phyloP scores from a whole-genome alignment of 2,888 invertebrate species.

The Digitonthophagus gazella region DNA sequence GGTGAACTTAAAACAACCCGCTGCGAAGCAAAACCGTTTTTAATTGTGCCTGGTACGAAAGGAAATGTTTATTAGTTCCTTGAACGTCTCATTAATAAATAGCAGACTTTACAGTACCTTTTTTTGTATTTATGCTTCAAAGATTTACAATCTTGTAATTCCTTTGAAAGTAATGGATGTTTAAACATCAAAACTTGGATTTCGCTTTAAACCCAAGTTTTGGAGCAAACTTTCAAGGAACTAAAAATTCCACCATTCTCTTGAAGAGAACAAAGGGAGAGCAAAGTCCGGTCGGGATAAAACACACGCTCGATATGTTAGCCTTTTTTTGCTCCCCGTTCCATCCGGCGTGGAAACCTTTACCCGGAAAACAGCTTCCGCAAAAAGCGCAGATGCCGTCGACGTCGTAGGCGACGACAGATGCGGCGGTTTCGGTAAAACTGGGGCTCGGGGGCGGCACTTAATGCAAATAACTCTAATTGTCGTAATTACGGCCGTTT shows the following conservation, averaged over 20 bases:
- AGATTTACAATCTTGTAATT: too few relatives aligned
- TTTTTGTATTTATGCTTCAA: too few relatives aligned
- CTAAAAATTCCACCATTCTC: neutral
- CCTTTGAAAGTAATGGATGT: too few relatives aligned
- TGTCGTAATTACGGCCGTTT: conserved; percentile 13
- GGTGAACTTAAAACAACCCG: neutral
- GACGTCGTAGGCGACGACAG: neutral
- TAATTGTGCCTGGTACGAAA: too few relatives aligned
- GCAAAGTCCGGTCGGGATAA: neutral
- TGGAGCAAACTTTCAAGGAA: neutral
- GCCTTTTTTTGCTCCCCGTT: neutral
- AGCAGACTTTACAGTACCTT: too few relatives aligned
- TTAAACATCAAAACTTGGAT: neutral
- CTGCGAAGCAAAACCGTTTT: neutral
- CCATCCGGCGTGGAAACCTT: neutral
- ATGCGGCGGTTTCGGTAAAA: neutral
- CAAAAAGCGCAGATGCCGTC: neutral
- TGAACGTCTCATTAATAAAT: too few relatives aligned
- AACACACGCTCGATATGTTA: neutral
- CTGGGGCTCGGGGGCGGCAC: conserved; percentile 1
- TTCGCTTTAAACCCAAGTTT: too few relatives aligned
- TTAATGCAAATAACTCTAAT: conserved; percentile 17
- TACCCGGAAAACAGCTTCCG: neutral
- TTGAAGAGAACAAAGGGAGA: neutral
- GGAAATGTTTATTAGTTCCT: too few relatives aligned